Conservation (phyloP, 2,113 vertebrate genomes). For the Rissa tridactyla region DNA sequence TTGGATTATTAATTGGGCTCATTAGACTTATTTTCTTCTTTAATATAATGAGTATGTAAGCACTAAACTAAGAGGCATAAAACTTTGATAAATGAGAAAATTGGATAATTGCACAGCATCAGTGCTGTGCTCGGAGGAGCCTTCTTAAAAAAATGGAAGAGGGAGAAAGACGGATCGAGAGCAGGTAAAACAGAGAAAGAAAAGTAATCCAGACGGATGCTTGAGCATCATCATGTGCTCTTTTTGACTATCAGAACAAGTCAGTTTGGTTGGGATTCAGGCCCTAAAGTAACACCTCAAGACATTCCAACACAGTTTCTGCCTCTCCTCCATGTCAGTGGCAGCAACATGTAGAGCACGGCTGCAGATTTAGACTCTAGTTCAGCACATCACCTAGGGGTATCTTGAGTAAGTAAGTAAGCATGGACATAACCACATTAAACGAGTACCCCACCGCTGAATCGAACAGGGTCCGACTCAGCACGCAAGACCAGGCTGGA, state of each 20-base stretch:
- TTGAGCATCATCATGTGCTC: background rate
- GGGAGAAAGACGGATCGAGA: background rate
- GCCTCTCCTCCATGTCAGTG: background rate
- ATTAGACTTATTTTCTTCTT: slow-evolving; percentile 43
- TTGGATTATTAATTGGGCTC: slow-evolving; percentile 44
- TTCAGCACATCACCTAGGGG: fast-evolving
- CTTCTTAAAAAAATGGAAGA: background rate
- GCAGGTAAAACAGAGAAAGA: background rate
- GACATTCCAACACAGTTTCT: background rate
- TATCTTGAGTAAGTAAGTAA: background rate
- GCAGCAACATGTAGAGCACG: background rate
- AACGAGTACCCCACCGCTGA: background rate
- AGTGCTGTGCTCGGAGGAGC: background rate
- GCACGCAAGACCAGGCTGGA: background rate
- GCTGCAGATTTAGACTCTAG: background rate
- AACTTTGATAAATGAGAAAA: slow-evolving; percentile 11
- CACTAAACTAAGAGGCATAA: slow-evolving; percentile 13
- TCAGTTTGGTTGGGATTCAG: background rate
- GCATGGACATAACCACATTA: too few relatives aligned
- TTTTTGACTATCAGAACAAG: background rate
- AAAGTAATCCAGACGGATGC: background rate
- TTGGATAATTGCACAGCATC: background rate
- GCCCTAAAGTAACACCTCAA: background rate
- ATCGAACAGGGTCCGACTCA: background rate
- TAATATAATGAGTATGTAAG: slow-evolving; percentile 40